Percentiles rank a stretch among this genome's conserved stretches.
These are phyloP conservation scores for Phycodurus eques DNA, from an alignment of 2,113 vertebrate species.

Conservation along the genomic window DNA sequence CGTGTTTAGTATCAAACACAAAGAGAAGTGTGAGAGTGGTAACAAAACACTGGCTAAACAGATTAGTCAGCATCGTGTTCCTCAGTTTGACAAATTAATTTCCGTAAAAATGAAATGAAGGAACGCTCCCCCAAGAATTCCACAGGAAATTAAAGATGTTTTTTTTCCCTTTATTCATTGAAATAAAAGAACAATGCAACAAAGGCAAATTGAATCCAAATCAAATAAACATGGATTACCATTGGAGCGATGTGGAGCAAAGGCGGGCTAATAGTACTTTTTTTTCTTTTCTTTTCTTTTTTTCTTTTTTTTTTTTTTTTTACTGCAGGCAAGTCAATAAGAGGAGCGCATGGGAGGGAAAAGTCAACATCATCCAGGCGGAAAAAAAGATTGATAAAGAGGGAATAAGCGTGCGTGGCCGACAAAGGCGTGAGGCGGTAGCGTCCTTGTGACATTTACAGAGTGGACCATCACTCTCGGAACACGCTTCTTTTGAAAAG, in stretches of 20 bases:
- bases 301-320: slow-evolving; percentile 6
- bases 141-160: slow-evolving; percentile 48
- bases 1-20: not conserved
- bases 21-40: not conserved
- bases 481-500: slow-evolving; percentile 60
- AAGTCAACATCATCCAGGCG: slow-evolving; percentile 41
- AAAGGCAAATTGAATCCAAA: not conserved
- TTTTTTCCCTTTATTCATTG: slow-evolving; percentile 28
- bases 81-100: slow-evolving; percentile 68
- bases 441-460: slow-evolving; percentile 71
- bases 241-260: slow-evolving; percentile 25
- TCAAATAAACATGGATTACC: slow-evolving; percentile 45
- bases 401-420: slow-evolving; percentile 49
- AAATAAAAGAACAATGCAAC: slow-evolving; percentile 49
- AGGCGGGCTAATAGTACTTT: slow-evolving; percentile 37
- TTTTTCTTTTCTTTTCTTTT: slow-evolving; percentile 31
- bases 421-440: slow-evolving; percentile 35
- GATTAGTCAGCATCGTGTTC: slow-evolving; percentile 59
- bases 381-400: slow-evolving; percentile 28
- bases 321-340: slow-evolving; percentile 55
- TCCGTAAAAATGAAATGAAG: slow-evolving; percentile 59
- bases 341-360: slow-evolving; percentile 33
- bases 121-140: slow-evolving; percentile 49
- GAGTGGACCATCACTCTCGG: slow-evolving; percentile 56
- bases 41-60: slow-evolving; percentile 40